These are phyloP conservation scores for Mactromeris polynyma DNA, from an alignment of 2,888 invertebrate genomes.

Conservation along the genomic window DNA sequence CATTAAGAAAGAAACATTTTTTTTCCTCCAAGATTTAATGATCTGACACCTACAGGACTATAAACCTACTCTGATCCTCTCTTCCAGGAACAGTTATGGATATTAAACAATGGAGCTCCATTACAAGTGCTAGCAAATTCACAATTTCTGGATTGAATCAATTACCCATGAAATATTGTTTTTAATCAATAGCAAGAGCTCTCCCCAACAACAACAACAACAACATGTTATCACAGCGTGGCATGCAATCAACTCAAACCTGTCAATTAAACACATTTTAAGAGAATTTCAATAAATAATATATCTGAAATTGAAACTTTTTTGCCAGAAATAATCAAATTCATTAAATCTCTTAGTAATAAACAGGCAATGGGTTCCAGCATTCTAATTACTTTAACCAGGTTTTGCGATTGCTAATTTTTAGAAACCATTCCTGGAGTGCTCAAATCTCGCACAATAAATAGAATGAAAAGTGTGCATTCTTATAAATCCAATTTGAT, in stretches of 20 bases:
- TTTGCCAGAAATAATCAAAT: slow-evolving; percentile 18
- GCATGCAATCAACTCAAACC: background rate
- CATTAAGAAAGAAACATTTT: background rate
- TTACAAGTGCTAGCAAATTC: background rate
- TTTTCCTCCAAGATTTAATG: background rate
- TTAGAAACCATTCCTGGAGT: background rate
- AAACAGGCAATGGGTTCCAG: background rate
- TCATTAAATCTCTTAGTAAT: slow-evolving; percentile 18
- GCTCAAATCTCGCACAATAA: background rate
- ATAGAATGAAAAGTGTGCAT: background rate
- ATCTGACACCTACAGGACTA: background rate
- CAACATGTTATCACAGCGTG: background rate
- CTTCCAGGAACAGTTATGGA: background rate
- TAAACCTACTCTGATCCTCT: background rate
- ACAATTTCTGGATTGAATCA: slow-evolving; percentile 4
- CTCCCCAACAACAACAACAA: background rate
- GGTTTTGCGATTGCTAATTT: background rate
- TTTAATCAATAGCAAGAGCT: slow-evolving; percentile 6
- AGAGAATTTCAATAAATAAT: slow-evolving; percentile 23
- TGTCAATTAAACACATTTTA: slow-evolving; percentile 21
- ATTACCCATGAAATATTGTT: slow-evolving; percentile 15
- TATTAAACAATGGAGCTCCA: background rate
- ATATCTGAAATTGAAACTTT: slow-evolving; percentile 14
- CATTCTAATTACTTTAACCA: background rate
- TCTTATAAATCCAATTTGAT: background rate